Conservation (phyloP, 2,113 vertebrate species). For the Neomonachus schauinslandi region DNA sequence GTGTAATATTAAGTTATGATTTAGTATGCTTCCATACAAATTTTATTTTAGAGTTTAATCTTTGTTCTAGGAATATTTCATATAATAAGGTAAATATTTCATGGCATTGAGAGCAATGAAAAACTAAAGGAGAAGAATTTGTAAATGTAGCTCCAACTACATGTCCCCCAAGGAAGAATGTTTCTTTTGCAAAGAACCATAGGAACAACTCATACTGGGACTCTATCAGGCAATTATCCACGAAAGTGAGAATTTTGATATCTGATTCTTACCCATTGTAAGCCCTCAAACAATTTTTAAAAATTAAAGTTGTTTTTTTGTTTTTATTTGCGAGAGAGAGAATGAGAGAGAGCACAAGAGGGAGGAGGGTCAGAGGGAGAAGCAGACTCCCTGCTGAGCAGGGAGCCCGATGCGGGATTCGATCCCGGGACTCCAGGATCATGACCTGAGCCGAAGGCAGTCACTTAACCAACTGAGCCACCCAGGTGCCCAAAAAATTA, state of each 20-base stretch:
- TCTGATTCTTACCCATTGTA: neutral
- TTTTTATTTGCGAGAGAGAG: no score
- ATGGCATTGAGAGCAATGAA: neutral
- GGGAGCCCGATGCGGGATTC: no score
- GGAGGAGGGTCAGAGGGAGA: no score
- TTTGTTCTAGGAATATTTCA: constrained; percentile 48
- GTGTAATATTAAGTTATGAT: neutral
- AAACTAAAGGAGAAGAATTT: constrained; percentile 44
- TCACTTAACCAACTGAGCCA: no score
- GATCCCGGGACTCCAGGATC: no score
- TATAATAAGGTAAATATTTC: constrained; percentile 30
- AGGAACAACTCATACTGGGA: neutral
- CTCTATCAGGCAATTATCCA: neutral
- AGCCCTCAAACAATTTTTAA: neutral
- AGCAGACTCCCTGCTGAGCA: no score
- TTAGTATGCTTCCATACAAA: neutral
- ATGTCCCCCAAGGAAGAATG: neutral
- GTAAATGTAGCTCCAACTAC: neutral
- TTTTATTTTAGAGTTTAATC: constrained; percentile 46
- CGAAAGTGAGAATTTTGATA: neutral
- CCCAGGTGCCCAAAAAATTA: neutral
- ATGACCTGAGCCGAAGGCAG: no score
- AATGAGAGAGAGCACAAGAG: no score
- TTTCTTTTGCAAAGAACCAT: constrained; percentile 15
- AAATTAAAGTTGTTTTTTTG: neutral